Base-by-base conservation (phyloP, 2,113 vertebrate genomes). In the Pogonocichla stellata region DNA sequence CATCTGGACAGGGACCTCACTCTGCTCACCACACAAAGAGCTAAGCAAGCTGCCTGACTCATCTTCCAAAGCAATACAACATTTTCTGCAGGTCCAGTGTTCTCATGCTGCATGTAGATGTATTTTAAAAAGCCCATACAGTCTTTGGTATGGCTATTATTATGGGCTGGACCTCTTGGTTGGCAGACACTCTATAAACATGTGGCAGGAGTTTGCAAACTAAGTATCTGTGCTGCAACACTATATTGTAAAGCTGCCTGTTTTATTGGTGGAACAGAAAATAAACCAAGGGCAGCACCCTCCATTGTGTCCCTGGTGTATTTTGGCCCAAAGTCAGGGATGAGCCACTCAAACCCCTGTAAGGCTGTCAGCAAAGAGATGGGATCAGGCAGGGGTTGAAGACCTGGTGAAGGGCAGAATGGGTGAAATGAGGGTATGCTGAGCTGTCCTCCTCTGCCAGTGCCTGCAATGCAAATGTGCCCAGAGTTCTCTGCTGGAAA, bases 381-480 rank as follows among this genome's bases (percentile, higher is more conserved):
- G 3, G 48, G 28, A 15, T 69, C 1, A 6, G 45, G 34, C 34
- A 61, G 43, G n/a, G 20, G 10, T 5, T 85, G 58, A 91, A 48
- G 54, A 53, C 3, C 23, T 33, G 22, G n/a, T 19, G 42, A 82
- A 69, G 43, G 26, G 31, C 14, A 79, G 62, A 4, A 4, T 7
- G 25, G n/a, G 26, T 65, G 58, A 86, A 70, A 69, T 2, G 19
- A 58, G 57, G 43, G 36, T 53, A 8, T 22, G 62, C 62, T 70
- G 79, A 54, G 47, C 19, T 50, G 29, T 57, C 33, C 56, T 81
- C 8, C 0, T 75, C 40, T 58, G 38, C 47, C 43, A 34, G 28
- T 1, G 1, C 13, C 71, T 56, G 51, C 20, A 15, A 38, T 6
- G 47, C 23, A 45, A 81, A 86, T 0, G 1, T 13, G 7, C 22